A percentile compares a stretch with the other conserved stretches of the same genome.
Evolutionary conservation across 2,797 vertebrate genomes (phyloP).

Genomic region (Selene dorsalis): DNA sequence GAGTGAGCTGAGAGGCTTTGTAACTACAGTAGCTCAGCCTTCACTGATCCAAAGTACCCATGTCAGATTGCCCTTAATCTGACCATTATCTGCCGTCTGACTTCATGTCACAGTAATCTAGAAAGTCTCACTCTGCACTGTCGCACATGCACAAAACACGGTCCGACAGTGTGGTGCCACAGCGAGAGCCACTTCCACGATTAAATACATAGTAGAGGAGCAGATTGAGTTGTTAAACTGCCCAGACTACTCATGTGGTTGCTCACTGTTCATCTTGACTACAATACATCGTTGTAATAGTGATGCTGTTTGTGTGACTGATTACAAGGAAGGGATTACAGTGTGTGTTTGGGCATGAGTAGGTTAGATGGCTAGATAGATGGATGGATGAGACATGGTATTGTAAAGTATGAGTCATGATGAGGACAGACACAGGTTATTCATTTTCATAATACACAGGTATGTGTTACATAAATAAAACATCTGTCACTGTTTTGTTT

Average conservation of each 20-base stretch:
- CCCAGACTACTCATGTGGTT: neutral
- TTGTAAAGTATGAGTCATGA: constrained; percentile 14
- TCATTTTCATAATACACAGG: constrained; percentile 17
- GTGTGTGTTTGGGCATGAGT: constrained; percentile 8
- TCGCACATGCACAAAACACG: neutral
- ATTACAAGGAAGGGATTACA: constrained; percentile 23
- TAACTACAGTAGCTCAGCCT: constrained; percentile 42
- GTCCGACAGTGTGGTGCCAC: constrained; percentile 3
- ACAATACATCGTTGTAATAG: neutral
- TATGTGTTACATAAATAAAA: neutral
- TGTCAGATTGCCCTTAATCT: constrained; percentile 79
- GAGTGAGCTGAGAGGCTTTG: constrained; percentile 47
- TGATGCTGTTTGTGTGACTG: neutral
- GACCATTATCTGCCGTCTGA: constrained; percentile 70
- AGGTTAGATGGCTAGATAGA: neutral
- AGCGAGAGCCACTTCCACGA: constrained; percentile 3
- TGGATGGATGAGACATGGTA: neutral
- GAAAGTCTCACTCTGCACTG: constrained; percentile 37
- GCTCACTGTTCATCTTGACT: neutral
- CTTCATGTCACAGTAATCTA: constrained; percentile 67
- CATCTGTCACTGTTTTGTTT: neutral
- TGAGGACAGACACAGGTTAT: constrained; percentile 6
- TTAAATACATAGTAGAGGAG: neutral
- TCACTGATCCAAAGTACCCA: constrained; percentile 64
- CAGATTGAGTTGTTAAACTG: neutral